These are phyloP conservation scores for Odontomyia ornata DNA, from an alignment of 2,888 invertebrate genomes.

Conservation along the genomic window DNA sequence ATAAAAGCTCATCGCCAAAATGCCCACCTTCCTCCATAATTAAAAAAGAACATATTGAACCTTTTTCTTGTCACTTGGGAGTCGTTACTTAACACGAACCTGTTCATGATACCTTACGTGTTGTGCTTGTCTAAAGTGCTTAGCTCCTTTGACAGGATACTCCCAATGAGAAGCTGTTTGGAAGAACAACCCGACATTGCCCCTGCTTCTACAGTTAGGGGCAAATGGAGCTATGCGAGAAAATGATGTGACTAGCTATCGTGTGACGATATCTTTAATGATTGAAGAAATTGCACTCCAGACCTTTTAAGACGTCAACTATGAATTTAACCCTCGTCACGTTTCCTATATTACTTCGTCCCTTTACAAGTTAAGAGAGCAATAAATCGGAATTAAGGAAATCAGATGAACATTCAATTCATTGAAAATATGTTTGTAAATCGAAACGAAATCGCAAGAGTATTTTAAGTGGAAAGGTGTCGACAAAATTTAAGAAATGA, in stretches of 20 bases:
- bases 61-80: neutral
- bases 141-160: no score
- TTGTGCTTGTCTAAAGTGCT: no score
- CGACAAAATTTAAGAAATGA: no score
- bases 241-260: no score
- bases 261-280: no score
- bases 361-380: neutral
- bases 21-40: neutral
- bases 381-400: neutral
- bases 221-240: no score
- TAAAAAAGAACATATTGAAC: neutral
- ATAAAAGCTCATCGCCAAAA: neutral
- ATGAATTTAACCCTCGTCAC: conserved; percentile 23
- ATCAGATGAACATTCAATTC: neutral
- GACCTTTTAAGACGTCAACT: neutral
- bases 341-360: neutral
- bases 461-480: no score
- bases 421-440: neutral
- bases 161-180: no score
- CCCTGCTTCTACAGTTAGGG: no score
- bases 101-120: neutral
- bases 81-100: neutral
- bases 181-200: no score
- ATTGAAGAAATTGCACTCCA: neutral
- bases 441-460: no score